A percentile compares a stretch with the other conserved stretches of the same genome.
Evolutionary conservation across 2,888 invertebrate genomes (phyloP).

Genomic region (Melanargia galathea): DNA sequence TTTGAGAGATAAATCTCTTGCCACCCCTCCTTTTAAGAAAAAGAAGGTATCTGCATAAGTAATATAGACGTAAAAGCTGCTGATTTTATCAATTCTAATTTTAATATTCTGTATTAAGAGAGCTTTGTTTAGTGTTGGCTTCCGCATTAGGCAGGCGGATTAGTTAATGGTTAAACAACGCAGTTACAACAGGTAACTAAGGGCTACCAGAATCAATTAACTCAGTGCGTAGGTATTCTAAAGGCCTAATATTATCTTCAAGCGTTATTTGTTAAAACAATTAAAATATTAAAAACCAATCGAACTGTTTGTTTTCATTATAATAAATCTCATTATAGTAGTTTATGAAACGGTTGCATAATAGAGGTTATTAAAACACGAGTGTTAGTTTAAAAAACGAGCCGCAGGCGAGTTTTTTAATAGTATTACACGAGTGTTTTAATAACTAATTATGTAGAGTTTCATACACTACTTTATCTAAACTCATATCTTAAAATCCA

Average conservation of each 20-base stretch:
- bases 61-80: slow-evolving; percentile 1
- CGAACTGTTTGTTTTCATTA: neutral
- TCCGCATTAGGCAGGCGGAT: slow-evolving; percentile 41
- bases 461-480: too few species aligned
- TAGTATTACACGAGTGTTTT: too few species aligned
- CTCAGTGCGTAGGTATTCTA: neutral
- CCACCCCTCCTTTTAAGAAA: neutral
- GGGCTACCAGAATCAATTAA: slow-evolving; percentile 11
- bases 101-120: slow-evolving; percentile 8
- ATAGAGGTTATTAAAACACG: too few species aligned
- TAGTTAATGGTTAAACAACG: slow-evolving; percentile 46
- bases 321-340: too few species aligned
- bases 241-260: neutral
- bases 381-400: too few species aligned
- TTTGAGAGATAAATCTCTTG: slow-evolving; percentile 5
- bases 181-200: slow-evolving; percentile 32
- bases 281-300: neutral
- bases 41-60: slow-evolving; percentile 1
- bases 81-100: slow-evolving; percentile 1
- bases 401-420: too few species aligned
- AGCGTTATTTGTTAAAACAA: neutral
- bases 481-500: too few species aligned
- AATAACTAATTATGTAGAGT: too few species aligned
- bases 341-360: too few species aligned
- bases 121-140: slow-evolving; percentile 31